These are phyloP conservation scores for Burhinus bistriatus DNA, from an alignment of 2,113 vertebrate genomes.

Conservation along the genomic window DNA sequence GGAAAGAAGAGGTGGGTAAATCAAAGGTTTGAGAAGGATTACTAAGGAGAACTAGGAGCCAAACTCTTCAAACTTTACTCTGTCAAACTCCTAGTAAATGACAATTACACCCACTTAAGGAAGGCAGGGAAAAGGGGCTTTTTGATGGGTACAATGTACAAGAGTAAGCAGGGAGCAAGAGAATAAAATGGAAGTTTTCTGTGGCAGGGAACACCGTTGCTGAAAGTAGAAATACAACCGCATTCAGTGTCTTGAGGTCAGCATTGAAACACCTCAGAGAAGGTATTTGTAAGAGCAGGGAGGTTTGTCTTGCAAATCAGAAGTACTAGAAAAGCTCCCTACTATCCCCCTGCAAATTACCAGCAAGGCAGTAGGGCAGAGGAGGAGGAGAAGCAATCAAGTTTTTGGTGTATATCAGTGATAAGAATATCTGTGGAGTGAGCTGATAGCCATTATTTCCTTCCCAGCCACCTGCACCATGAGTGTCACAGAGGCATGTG, in stretches of 20 bases:
- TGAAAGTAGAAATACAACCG: neutral
- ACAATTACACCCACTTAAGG: neutral
- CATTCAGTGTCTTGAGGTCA: neutral
- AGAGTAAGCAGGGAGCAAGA: neutral
- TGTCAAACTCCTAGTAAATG: neutral
- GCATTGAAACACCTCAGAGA: neutral
- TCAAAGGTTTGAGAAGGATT: neutral
- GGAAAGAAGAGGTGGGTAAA: neutral
- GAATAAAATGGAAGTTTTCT: neutral
- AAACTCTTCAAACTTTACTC: neutral
- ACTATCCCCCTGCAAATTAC: neutral
- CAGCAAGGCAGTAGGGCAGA: neutral
- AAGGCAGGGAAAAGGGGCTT: neutral
- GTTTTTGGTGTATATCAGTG: neutral
- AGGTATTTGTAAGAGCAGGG: neutral
- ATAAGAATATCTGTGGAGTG: neutral
- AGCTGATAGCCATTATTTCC: neutral
- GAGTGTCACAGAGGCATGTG: neutral
- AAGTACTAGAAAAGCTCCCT: neutral
- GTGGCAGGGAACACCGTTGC: neutral
- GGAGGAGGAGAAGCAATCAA: neutral
- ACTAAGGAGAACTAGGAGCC: neutral
- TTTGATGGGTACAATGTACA: neutral
- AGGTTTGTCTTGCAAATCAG: neutral
- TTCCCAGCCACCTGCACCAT: neutral